Base-by-base conservation (phyloP, 2,113 vertebrate species). In the Micronisus gabar region DNA sequence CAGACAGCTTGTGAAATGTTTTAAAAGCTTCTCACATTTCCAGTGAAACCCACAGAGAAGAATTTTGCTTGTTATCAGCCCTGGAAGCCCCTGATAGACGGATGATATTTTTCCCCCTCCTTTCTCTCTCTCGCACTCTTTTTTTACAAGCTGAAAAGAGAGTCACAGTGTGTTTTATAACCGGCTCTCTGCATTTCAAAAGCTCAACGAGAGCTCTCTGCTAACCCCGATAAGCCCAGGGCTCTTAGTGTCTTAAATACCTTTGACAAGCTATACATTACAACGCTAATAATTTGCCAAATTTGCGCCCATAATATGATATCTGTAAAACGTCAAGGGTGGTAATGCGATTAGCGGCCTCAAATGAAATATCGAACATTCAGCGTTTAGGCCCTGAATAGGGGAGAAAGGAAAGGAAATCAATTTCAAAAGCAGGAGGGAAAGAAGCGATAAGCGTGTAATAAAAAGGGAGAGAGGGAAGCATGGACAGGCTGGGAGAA, bases 361-460 rank as follows among this genome's bases (percentile, higher is more conserved):
- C 98, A 98, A 98, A 99, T 99, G 98, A 99, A 99, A 99, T 98
- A 99, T 98, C 98, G 98, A 99, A 99, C 98, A 98, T 98, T 98
- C 98, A 98, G 97, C 97, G 97, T 98, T 98, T 98, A 98, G 98
- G 98, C 98, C 96, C 98, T 98, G 98, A 98, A 99, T 98, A 98
- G 98, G 97, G 97, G 97, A 98, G 98, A 98, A 98, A 98, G 98
- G 98, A 98, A 98, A 98, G 98, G 98, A 99, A 98, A 99, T 98
- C 98, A 98, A 98, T 99, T 98, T 98, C 98, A 98, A 98, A 98
- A 98, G 98, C 98, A 98, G 98, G 97, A 98, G 98, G 98, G 97
- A 97, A 98, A 98, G 98, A 97, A 98, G 98, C 94, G 98, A 98
- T 98, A 98, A 98, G 98, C 98, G 76, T 98, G 97, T 98, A 98